Evolutionary conservation across 2,888 invertebrate genomes (phyloP).

Genomic region (Acleris laterana): DNA sequence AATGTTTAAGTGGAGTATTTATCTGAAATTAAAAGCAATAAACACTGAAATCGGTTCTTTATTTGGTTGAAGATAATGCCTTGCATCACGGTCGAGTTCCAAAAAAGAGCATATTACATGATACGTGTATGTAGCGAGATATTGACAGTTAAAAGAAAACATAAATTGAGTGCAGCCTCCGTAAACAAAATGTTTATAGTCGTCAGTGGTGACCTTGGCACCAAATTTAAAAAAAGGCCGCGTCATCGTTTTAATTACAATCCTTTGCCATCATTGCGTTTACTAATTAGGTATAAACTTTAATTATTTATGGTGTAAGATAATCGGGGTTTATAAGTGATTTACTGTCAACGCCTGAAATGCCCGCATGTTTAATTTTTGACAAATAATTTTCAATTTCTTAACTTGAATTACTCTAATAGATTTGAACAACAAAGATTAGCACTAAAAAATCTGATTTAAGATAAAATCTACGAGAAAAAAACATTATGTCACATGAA

Average conservation of each 20-base stretch:
- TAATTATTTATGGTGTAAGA: constrained; percentile 21
- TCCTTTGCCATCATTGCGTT: constrained; percentile 14
- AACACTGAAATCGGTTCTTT: constrained; percentile 8
- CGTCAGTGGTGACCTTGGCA: constrained; percentile 33
- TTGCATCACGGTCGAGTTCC: constrained; percentile 25
- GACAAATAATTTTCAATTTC: not conserved
- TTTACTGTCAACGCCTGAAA: not conserved
- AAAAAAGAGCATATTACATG: constrained; percentile 13
- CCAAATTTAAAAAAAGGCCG: constrained; percentile 30
- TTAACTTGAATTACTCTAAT: not conserved
- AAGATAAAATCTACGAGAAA: too few relatives aligned
- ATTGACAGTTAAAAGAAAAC: constrained; percentile 11
- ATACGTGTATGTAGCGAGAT: constrained; percentile 5
- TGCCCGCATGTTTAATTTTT: not conserved
- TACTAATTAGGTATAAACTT: constrained; percentile 22
- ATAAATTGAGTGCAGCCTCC: constrained; percentile 11
- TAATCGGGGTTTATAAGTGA: constrained; percentile 6
- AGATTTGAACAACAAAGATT: too few relatives aligned
- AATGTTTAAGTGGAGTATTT: constrained; percentile 19
- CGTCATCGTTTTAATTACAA: constrained; percentile 34
- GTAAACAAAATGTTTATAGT: constrained; percentile 19
- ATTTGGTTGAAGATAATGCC: constrained; percentile 26
- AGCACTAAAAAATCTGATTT: too few relatives aligned
- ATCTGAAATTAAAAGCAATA: constrained; percentile 17
- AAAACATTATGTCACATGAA: too few relatives aligned